Conservation (phyloP, 2,888 invertebrate genomes). For the Thysanoteuthis rhombus region DNA sequence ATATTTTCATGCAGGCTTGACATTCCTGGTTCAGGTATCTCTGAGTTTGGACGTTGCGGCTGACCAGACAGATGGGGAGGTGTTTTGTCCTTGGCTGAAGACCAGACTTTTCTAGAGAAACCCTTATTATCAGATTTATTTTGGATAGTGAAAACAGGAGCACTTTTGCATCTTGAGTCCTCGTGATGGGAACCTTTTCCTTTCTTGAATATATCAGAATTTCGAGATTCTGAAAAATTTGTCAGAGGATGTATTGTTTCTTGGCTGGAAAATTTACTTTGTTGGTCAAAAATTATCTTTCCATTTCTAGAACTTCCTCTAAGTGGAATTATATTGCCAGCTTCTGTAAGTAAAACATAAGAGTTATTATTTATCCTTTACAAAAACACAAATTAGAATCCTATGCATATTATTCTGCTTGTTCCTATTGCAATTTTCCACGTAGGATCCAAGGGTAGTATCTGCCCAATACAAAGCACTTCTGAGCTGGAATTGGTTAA, state of each 20-base stretch:
- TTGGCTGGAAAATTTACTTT: not conserved
- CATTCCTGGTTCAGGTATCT: not conserved
- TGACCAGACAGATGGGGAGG: not conserved
- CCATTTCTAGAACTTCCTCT: not conserved
- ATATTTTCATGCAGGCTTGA: not conserved
- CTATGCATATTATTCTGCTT: too few species aligned
- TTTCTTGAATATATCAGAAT: not conserved
- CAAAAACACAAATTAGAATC: too few species aligned
- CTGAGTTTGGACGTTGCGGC: not conserved
- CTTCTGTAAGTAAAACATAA: not conserved
- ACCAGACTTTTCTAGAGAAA: not conserved
- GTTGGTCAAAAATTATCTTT: not conserved
- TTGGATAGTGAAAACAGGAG: not conserved
- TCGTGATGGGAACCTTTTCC: not conserved
- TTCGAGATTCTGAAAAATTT: not conserved
- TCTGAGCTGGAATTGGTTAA: too few species aligned
- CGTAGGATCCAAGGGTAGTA: too few species aligned
- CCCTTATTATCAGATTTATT: not conserved
- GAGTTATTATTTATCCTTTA: not conserved
- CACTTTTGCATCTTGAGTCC: not conserved
- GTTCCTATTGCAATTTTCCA: too few species aligned
- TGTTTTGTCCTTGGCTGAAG: not conserved
- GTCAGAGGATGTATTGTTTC: not conserved
- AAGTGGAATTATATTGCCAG: not conserved
- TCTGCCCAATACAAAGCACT: too few species aligned